A percentile compares a stretch with the other conserved stretches of the same genome.
phyloP scores from a whole-genome alignment of 2,888 invertebrate species.

The Ptilodon capucinus region DNA sequence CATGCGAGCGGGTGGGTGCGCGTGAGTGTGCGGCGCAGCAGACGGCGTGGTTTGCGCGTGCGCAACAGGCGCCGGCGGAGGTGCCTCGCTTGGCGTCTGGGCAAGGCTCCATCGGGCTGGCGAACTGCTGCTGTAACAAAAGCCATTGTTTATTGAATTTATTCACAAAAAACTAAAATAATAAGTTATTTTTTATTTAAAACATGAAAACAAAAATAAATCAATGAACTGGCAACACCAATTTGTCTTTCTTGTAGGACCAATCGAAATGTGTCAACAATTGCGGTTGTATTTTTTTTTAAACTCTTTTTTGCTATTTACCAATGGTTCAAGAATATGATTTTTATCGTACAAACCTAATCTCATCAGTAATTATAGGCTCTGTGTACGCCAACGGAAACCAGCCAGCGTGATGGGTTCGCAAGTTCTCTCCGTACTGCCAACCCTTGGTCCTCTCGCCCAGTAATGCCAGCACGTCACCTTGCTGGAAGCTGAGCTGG shows the following conservation, averaged over 20 bases:
- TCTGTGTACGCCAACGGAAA: conserved; percentile 98
- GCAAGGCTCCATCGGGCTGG: conserved; percentile 75
- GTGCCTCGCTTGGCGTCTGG: conserved; percentile 69
- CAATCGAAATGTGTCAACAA: too few species aligned
- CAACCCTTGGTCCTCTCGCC: conserved; percentile 97
- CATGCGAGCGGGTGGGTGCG: conserved; percentile 85
- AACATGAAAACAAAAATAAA: too few species aligned
- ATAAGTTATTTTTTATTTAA: too few species aligned
- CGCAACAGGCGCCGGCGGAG: conserved; percentile 71
- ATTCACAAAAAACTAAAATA: too few species aligned
- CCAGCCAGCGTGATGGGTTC: conserved; percentile 97
- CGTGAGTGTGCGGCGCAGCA: conserved; percentile 66
- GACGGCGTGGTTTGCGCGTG: conserved; percentile 66
- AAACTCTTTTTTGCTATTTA: too few species aligned
- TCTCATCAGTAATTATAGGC: conserved; percentile 85
- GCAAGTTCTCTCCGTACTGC: conserved; percentile 97
- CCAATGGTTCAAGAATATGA: too few species aligned
- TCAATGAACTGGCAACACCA: too few species aligned
- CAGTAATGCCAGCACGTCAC: conserved; percentile 93
- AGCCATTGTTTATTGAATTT: too few species aligned
- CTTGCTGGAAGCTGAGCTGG: conserved; percentile 95
- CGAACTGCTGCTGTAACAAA: conserved; percentile 48
- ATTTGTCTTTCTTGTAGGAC: too few species aligned
- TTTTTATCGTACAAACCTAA: conserved; percentile 72
- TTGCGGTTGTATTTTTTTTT: too few species aligned